phyloP scores from a whole-genome alignment of 2,113 vertebrate species.

The Corythornis vintsioides region DNA sequence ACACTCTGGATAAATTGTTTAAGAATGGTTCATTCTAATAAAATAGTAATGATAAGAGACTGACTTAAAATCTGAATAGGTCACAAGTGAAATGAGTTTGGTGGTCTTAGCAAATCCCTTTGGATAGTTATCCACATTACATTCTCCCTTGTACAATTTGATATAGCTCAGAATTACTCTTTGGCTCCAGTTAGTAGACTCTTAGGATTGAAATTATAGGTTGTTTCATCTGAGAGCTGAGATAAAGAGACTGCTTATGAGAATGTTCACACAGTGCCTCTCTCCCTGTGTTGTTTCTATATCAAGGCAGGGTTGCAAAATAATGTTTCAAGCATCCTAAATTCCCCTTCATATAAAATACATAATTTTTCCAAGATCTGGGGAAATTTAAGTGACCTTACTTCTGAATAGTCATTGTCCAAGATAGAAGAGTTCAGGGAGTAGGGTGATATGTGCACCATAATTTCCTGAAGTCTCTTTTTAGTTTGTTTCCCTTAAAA shows the following conservation, averaged over 20 bases:
- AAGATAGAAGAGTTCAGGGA: not conserved
- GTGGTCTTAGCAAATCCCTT: conserved; percentile 57
- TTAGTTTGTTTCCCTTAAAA: not conserved
- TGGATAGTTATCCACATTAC: conserved; percentile 11
- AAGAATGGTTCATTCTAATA: conserved; percentile 72
- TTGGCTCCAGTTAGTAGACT: conserved; percentile 23
- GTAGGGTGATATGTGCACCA: not conserved
- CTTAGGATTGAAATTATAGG: conserved; percentile 57
- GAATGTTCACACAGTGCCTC: not conserved
- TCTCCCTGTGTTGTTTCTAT: not conserved
- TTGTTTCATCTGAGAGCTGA: conserved; percentile 11
- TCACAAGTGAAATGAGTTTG: conserved; percentile 70
- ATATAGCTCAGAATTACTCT: conserved; percentile 48
- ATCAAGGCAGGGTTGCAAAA: not conserved
- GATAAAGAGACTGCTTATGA: not conserved
- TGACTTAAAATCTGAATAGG: conserved; percentile 67
- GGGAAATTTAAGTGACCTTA: not conserved
- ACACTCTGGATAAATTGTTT: conserved; percentile 65
- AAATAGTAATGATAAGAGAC: conserved; percentile 70
- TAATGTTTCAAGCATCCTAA: not conserved
- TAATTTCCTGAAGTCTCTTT: not conserved
- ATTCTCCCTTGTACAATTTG: not conserved
- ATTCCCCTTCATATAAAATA: not conserved
- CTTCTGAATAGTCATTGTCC: not conserved
- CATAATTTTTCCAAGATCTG: not conserved